phyloP scores from a whole-genome alignment of 2,113 vertebrate genomes.

The Bucco capensis region DNA sequence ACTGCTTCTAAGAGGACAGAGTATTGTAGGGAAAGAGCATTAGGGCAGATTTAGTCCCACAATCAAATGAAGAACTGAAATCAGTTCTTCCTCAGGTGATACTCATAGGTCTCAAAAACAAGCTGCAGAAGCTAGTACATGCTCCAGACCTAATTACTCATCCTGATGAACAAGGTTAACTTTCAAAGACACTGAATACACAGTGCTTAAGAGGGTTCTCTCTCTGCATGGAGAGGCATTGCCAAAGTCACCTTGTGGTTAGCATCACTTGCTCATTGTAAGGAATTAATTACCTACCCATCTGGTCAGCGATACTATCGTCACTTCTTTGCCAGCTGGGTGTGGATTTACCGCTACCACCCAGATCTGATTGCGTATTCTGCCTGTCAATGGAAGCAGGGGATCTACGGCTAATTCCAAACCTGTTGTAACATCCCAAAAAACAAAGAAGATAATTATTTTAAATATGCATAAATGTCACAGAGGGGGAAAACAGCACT shows the following conservation, averaged over 20 bases:
- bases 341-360: conserved; percentile 82
- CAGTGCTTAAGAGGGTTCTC: not conserved
- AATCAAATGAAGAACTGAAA: not conserved
- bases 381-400: conserved; percentile 84
- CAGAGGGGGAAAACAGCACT: not conserved
- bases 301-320: conserved; percentile 78
- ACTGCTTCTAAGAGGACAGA: not conserved
- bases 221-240: not conserved
- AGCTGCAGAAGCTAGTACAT: not conserved
- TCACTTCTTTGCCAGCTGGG: conserved; percentile 85
- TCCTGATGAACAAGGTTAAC: not conserved
- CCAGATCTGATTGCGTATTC: conserved; percentile 76
- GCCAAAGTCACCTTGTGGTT: not conserved
- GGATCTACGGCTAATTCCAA: conserved; percentile 88
- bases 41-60: conserved; percentile 9
- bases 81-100: conserved; percentile 1
- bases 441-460: conserved; percentile 32
- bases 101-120: not conserved
- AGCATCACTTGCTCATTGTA: not conserved
- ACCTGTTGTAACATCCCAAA: conserved; percentile 73
- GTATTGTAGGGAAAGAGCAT: not conserved
- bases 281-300: conserved; percentile 69
- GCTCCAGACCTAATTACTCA: not conserved
- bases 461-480: not conserved
- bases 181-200: not conserved